Base-by-base conservation (phyloP, 2,797 vertebrate species). In the Ptychobarbus kaznakovi region DNA sequence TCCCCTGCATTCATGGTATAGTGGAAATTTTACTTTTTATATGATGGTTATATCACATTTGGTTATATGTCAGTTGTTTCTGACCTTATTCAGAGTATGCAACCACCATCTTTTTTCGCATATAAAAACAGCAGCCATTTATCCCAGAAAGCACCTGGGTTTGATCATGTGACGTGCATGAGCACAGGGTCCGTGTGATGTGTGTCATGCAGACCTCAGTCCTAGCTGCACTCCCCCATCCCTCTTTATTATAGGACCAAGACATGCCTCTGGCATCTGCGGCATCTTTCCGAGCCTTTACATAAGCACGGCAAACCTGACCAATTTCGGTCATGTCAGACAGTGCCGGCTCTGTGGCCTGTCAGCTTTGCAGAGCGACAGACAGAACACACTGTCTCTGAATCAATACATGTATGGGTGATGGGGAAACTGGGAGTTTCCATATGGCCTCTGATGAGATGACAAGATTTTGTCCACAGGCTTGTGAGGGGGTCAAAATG, bases 271-370 rank as follows among this genome's bases (percentile, higher is more conserved):
- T 38, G 82, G 77, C 86, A 83, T 76, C 63, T 87, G 88, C 68
- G 66, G 83, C 86, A 77, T 87, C 70, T 88, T 90, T 83, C 77
- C 80, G 11, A 86, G 70, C 63, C 83, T 91, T 91, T 91, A 91
- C 87, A 77, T 90, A 90, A 91, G 86, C 86, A 80, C 6, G 80
- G 76, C 56, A 84, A 89, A 87, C 84, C 86, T 86, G 85, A 81
- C 83, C 81, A 80, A 89, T 88, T 89, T 90, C 68, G 89, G 82
- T 86, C 83, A 76, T 38, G 84, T 81, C 86, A 81, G 81, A 84
- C 86, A 73, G 70, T 58, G 86, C 86, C 66, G 82, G 77, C 78
- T 87, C 78, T 77, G 61, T 61, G 75, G 46, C 80, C 42, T 72
- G 83, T 81, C 88, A 61, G 81, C 75, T 82, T 86, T 86, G 61